These are phyloP conservation scores for Dinoponera quadriceps DNA, from an alignment of 1,140 invertebrate species.

Conservation along the genomic window DNA sequence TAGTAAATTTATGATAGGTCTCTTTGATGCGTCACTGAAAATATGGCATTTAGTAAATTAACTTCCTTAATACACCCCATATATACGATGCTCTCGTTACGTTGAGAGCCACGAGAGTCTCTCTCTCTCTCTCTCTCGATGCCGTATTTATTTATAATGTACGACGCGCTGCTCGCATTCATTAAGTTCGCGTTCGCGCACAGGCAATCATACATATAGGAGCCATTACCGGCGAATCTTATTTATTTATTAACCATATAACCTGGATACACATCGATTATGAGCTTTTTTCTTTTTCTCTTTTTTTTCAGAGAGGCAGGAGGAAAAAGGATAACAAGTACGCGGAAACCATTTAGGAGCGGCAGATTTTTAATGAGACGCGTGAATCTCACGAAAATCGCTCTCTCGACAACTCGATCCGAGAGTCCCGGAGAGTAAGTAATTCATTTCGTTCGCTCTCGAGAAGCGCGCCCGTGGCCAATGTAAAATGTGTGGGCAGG, in stretches of 20 bases:
- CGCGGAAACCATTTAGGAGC: neutral
- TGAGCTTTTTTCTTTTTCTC: neutral
- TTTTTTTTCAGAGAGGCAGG: too few relatives aligned
- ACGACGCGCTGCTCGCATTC: constrained; percentile 12
- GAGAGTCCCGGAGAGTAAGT: neutral
- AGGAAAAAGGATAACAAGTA: neutral
- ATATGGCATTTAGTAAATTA: too few relatives aligned
- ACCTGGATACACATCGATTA: constrained; percentile 25
- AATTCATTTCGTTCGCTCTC: constrained; percentile 18
- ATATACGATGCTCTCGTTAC: constrained; percentile 32
- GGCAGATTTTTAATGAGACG: constrained; percentile 22
- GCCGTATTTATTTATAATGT: constrained; percentile 54
- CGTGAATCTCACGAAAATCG: constrained; percentile 26
- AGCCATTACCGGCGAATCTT: constrained; percentile 38
- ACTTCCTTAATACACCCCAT: constrained; percentile 12
- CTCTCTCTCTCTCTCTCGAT: too few relatives aligned
- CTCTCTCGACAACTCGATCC: constrained; percentile 1
- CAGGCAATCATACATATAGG: constrained; percentile 42
- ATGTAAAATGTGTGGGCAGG: neutral
- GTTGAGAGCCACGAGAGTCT: constrained; percentile 16
- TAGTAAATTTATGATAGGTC: too few relatives aligned
- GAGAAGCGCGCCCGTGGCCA: neutral
- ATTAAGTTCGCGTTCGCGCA: constrained; percentile 58
- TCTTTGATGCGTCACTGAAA: too few relatives aligned
- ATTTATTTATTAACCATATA: constrained; percentile 54